Evolutionary conservation across 2,888 invertebrate genomes (phyloP).

Genomic region (Holacanthella duospinosa): DNA sequence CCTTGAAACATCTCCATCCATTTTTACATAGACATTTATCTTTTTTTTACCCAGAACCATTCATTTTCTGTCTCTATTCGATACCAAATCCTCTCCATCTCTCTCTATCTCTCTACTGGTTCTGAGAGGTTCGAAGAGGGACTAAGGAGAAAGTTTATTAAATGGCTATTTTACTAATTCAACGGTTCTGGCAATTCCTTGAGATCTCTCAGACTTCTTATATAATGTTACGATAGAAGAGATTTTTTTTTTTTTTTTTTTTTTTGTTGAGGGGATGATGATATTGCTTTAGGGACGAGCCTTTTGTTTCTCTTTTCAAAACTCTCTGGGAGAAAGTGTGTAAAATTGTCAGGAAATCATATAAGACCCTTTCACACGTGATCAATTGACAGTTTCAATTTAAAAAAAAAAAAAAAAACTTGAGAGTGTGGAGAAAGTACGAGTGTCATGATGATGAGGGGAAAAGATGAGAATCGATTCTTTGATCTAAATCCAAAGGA

Average conservation of each 20-base stretch:
- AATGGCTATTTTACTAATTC: slow-evolving; percentile 1
- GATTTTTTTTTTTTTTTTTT: neutral
- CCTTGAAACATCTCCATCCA: too few species aligned
- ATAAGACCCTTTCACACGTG: neutral
- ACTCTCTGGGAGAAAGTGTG: neutral
- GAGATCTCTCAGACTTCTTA: neutral
- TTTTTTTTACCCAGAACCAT: neutral
- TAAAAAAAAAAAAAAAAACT: neutral
- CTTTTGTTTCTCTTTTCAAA: too few species aligned
- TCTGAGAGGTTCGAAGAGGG: too few species aligned
- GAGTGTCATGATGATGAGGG: neutral
- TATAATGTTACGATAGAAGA: too few species aligned
- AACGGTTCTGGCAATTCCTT: neutral
- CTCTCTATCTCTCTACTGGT: too few species aligned
- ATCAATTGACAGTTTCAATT: slow-evolving; percentile 4
- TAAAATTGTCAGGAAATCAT: neutral
- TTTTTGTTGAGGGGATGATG: neutral
- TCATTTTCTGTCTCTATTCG: neutral
- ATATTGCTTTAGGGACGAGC: neutral
- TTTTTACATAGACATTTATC: neutral
- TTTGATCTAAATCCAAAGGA: neutral
- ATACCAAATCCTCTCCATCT: neutral
- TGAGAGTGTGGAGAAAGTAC: neutral
- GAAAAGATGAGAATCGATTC: neutral
- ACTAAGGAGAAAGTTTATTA: neutral